A percentile compares a stretch with the other conserved stretches of the same genome.
phyloP scores from a whole-genome alignment of 2,888 invertebrate species.

The Bembecia ichneumoniformis region DNA sequence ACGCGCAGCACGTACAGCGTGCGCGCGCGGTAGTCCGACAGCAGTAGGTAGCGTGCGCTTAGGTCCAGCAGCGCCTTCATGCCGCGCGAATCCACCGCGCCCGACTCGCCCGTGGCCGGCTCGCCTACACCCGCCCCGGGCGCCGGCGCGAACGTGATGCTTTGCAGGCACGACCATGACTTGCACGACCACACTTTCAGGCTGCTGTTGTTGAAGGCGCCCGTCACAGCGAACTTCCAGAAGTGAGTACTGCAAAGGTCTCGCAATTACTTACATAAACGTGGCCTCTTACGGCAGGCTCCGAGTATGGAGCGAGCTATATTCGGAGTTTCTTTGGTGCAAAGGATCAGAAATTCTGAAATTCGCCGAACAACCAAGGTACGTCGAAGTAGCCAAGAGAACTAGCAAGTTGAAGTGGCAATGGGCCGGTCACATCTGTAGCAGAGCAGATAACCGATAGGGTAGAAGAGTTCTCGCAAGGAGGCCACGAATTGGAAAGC shows the following conservation, averaged over 20 bases:
- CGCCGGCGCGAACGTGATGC: conserved; percentile 77
- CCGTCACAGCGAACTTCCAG: conserved; percentile 97
- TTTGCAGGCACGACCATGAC: conserved; percentile 94
- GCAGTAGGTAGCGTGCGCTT: conserved; percentile 86
- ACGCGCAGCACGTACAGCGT: conserved; percentile 87
- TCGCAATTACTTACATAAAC: too few relatives aligned
- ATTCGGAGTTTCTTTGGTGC: too few relatives aligned
- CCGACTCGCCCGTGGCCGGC: conserved; percentile 61
- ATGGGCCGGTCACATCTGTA: too few relatives aligned
- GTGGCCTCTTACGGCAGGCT: too few relatives aligned
- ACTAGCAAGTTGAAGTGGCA: too few relatives aligned
- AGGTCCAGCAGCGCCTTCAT: conserved; percentile 87
- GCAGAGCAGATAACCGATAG: too few relatives aligned
- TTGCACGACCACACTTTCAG: conserved; percentile 96
- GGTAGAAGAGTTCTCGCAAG: too few relatives aligned
- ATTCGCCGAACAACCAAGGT: too few relatives aligned
- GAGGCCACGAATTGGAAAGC: too few relatives aligned
- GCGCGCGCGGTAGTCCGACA: conserved; percentile 89
- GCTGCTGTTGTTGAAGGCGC: conserved; percentile 89
- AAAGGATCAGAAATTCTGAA: too few relatives aligned
- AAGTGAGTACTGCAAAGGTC: conserved; percentile 76
- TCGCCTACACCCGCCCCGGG: conserved; percentile 22
- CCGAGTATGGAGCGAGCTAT: too few relatives aligned
- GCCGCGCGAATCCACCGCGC: conserved; percentile 19
- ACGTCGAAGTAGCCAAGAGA: too few relatives aligned